Percentiles rank a stretch among this genome's conserved stretches.
Conservation (phyloP, 2,113 vertebrate species). For the Varanus salvator region DNA sequence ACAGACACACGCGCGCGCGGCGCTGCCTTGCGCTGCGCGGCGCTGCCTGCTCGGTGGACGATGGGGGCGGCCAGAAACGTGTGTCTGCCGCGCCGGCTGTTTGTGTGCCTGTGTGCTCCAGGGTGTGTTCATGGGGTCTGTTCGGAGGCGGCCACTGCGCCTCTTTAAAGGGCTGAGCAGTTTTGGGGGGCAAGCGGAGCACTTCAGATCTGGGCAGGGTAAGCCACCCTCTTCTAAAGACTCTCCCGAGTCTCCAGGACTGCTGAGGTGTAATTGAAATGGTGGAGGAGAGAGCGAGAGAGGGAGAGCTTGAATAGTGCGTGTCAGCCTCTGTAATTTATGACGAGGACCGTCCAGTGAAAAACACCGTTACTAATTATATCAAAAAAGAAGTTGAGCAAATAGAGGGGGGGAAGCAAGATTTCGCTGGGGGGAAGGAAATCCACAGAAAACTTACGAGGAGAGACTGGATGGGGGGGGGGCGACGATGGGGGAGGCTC, state of each 20-base stretch:
- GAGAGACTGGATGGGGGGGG: slow-evolving; percentile 8
- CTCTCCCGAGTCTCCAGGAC: slow-evolving; percentile 38
- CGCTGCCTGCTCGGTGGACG: not conserved
- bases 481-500: not conserved
- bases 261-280: slow-evolving; percentile 53
- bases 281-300: slow-evolving; percentile 11
- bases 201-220: not conserved
- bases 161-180: not conserved
- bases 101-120: not conserved
- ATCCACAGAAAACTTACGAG: slow-evolving; percentile 11
- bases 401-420: slow-evolving; percentile 54
- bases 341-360: slow-evolving; percentile 50
- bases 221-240: not conserved
- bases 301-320: slow-evolving; percentile 33
- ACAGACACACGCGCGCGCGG: too few relatives aligned
- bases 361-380: slow-evolving; percentile 64
- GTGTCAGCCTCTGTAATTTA: slow-evolving; percentile 55
- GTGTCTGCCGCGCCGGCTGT: not conserved
- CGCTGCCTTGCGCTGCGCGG: too few relatives aligned
- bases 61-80: not conserved
- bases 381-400: slow-evolving; percentile 62
- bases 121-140: not conserved
- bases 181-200: not conserved
- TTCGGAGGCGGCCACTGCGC: not conserved
- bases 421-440: slow-evolving; percentile 54